Evolutionary conservation across 2,888 invertebrate genomes (phyloP).

Genomic region (Bellardia bayeri): DNA sequence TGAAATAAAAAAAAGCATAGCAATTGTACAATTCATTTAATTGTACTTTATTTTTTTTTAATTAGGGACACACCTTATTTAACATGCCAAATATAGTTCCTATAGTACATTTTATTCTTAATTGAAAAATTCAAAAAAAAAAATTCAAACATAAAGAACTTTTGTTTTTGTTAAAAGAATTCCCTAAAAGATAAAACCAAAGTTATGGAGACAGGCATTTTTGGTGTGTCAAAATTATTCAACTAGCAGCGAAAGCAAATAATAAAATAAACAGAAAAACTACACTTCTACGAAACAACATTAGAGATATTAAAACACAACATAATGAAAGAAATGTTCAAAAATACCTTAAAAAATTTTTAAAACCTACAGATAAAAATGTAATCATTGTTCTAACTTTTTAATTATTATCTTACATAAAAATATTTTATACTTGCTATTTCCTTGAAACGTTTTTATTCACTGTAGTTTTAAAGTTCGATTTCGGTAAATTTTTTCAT

Average conservation of each 20-base stretch:
- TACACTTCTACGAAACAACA: neutral
- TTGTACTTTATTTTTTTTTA: neutral
- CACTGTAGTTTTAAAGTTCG: neutral
- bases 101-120: slow-evolving; percentile 29
- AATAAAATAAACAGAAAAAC: neutral
- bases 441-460: neutral
- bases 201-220: slow-evolving; percentile 1
- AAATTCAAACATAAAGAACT: neutral
- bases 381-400: slow-evolving; percentile 44
- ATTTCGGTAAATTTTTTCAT: neutral
- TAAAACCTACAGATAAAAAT: slow-evolving; percentile 8
- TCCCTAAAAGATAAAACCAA: slow-evolving; percentile 13
- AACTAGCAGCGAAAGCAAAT: slow-evolving; percentile 9
- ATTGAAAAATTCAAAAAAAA: neutral
- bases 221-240: slow-evolving; percentile 39
- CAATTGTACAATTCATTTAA: neutral
- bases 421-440: neutral
- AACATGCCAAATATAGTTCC: slow-evolving; percentile 56
- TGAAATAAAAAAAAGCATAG: neutral
- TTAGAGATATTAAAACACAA: slow-evolving; percentile 1
- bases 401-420: slow-evolving; percentile 12
- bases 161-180: slow-evolving; percentile 13
- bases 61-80: slow-evolving; percentile 21
- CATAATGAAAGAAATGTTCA: slow-evolving; percentile 18
- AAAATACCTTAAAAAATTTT: neutral